A percentile compares a stretch with the other conserved stretches of the same genome.
Conservation (phyloP, 2,797 vertebrate genomes). For the Hydrocynus forskahlii region DNA sequence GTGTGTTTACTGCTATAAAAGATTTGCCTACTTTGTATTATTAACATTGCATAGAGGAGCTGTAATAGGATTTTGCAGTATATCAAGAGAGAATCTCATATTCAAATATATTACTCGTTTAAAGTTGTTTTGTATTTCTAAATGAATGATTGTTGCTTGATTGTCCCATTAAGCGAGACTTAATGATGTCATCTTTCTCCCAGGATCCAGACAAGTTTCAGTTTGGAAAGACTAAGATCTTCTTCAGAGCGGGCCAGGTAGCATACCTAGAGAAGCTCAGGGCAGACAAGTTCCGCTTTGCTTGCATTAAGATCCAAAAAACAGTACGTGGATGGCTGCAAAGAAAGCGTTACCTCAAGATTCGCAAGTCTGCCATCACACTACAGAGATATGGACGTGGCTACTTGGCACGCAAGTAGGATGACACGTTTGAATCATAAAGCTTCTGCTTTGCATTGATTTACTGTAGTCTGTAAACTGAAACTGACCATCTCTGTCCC, state of each 20-base stretch:
- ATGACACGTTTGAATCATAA: neutral
- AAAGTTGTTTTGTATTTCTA: neutral
- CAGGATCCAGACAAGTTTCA: constrained; percentile 97
- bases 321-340: constrained; percentile 92
- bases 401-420: constrained; percentile 88
- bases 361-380: constrained; percentile 72
- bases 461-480: neutral
- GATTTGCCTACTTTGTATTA: constrained; percentile 12
- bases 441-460: neutral
- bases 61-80: neutral
- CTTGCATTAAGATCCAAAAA: constrained; percentile 95
- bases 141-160: neutral
- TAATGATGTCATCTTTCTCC: neutral
- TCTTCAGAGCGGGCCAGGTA: constrained; percentile 96
- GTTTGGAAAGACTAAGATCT: constrained; percentile 95
- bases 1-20: neutral
- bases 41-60: neutral
- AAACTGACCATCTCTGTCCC: too few relatives aligned
- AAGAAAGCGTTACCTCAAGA: constrained; percentile 79
- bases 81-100: neutral
- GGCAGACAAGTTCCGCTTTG: constrained; percentile 88
- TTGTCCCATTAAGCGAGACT: neutral
- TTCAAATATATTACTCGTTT: neutral
- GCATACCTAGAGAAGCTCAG: constrained; percentile 95
- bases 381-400: constrained; percentile 87